Conservation (phyloP, 2,797 vertebrate species). For the Discoglossus pictus region DNA sequence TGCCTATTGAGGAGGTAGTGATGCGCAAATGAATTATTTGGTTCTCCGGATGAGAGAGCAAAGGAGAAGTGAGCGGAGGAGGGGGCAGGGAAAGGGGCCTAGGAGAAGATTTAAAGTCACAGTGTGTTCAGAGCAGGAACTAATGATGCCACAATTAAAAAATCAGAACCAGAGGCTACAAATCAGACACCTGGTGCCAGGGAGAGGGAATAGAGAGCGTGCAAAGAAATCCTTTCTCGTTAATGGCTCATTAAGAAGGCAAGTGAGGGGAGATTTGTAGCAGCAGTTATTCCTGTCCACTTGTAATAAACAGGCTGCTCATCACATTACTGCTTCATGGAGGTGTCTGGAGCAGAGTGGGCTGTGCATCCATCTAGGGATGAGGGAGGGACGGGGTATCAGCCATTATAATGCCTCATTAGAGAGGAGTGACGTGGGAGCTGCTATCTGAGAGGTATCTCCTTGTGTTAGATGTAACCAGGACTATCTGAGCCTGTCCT, state of each 20-base stretch:
- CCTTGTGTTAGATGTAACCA: neutral
- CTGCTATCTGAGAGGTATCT: neutral
- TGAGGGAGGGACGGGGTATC: too few species aligned
- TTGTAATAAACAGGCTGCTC: slow-evolving; percentile 43
- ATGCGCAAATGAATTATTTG: slow-evolving; percentile 51
- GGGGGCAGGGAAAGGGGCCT: slow-evolving; percentile 40
- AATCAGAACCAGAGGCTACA: slow-evolving; percentile 31
- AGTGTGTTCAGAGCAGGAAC: slow-evolving; percentile 33
- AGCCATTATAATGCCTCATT: too few species aligned
- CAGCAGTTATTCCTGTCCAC: slow-evolving; percentile 37
- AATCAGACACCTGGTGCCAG: slow-evolving; percentile 44
- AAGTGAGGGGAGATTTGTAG: slow-evolving; percentile 44
- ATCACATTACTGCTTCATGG: slow-evolving; percentile 21
- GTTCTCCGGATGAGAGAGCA: slow-evolving; percentile 39
- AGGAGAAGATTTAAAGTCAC: slow-evolving; percentile 47
- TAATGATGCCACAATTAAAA: slow-evolving; percentile 46
- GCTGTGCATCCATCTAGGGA: slow-evolving; percentile 6
- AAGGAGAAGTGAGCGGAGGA: slow-evolving; percentile 33
- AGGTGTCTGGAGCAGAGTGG: slow-evolving; percentile 14
- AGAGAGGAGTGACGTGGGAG: neutral
- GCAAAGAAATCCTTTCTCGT: slow-evolving; percentile 42
- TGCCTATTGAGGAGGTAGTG: slow-evolving; percentile 54
- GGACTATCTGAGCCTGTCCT: neutral
- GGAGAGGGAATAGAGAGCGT: slow-evolving; percentile 17
- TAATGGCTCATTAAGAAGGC: slow-evolving; percentile 49